Percentiles rank a stretch among this genome's conserved stretches.
phyloP scores from a whole-genome alignment of 1,140 invertebrate genomes.

The Drosophila chauvacae region DNA sequence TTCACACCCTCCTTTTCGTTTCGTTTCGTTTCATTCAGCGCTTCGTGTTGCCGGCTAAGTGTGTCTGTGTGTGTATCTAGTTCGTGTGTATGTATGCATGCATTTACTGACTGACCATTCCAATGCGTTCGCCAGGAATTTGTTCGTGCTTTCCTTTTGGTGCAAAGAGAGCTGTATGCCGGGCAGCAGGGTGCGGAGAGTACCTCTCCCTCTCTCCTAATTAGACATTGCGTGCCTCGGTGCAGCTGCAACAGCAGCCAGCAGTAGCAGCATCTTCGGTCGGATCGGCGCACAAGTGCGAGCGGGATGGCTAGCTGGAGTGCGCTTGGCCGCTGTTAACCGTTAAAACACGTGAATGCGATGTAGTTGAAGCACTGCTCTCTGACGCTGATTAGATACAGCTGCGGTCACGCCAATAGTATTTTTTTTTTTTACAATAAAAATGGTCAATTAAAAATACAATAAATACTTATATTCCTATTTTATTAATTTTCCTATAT shows the following conservation, averaged over 20 bases:
- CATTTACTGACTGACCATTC: constrained; percentile 40
- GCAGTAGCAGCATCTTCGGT: constrained; percentile 3
- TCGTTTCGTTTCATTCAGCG: constrained; percentile 51
- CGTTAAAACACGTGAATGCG: constrained; percentile 71
- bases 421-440: not conserved
- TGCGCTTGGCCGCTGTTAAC: constrained; percentile 52
- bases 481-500: no score
- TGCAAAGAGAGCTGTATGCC: constrained; percentile 5
- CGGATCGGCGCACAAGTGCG: not conserved
- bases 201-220: constrained; percentile 24
- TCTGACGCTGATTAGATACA: constrained; percentile 23
- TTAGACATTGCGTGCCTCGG: constrained; percentile 41
- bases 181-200: constrained; percentile 14
- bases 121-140: constrained; percentile 52
- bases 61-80: constrained; percentile 31
- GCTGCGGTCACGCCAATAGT: constrained; percentile 2
- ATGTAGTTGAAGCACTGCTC: constrained; percentile 4
- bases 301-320: constrained; percentile 39
- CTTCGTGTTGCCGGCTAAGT: constrained; percentile 41
- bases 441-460: not conserved
- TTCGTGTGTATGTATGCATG: constrained; percentile 20
- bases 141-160: constrained; percentile 19
- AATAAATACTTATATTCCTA: not conserved
- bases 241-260: constrained; percentile 27
- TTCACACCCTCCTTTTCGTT: constrained; percentile 39